A percentile compares a stretch with the other conserved stretches of the same genome.
Conservation (phyloP, 2,113 vertebrate species). For the Dasyornis broadbenti region DNA sequence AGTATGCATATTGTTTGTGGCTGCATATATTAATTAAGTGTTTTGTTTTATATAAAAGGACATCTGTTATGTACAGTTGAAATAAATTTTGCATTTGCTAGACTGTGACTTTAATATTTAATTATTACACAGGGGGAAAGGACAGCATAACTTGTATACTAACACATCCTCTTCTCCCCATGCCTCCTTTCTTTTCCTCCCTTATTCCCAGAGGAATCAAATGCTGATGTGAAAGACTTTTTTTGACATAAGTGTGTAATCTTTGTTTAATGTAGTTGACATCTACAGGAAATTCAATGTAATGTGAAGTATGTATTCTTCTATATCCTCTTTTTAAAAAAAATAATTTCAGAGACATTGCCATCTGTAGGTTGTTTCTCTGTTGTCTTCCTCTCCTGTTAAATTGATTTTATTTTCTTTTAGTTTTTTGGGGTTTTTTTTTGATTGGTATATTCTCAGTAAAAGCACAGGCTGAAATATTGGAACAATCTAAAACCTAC, state of each 20-base stretch:
- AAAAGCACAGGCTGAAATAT: background rate
- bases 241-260: background rate
- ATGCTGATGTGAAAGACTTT: background rate
- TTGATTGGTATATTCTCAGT: background rate
- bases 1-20: conserved; percentile 83
- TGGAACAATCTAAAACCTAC: background rate
- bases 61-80: conserved; percentile 94
- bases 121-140: conserved; percentile 64
- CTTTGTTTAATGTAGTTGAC: background rate
- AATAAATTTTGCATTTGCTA: conserved; percentile 99
- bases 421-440: background rate
- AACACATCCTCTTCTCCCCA: background rate
- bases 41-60: conserved; percentile 83
- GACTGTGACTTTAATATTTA: conserved; percentile 77
- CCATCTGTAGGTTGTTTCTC: background rate
- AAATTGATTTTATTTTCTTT: background rate
- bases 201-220: background rate
- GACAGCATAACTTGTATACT: background rate
- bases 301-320: background rate
- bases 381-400: background rate
- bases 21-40: conserved; percentile 80
- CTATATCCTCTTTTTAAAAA: background rate
- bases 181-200: background rate
- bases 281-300: background rate
- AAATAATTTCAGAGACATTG: background rate